Base-by-base conservation (phyloP, 2,113 vertebrate genomes). In the Rhinogobius similis region DNA sequence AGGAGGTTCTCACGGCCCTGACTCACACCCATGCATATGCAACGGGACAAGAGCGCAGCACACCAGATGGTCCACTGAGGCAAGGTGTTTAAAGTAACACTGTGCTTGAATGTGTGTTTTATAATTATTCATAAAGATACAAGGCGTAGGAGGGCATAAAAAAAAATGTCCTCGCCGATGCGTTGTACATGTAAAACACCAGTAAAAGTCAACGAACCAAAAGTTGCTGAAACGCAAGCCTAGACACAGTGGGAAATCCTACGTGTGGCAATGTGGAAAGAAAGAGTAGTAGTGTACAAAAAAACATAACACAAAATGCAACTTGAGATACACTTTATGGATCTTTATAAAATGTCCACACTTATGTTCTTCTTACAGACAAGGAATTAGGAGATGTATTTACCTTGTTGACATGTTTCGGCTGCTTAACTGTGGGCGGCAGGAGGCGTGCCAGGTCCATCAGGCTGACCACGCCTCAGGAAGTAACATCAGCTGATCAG, bases 21-120 rank as follows among this genome's bases (percentile, higher is more conserved):
- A 61, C 58, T 61, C 58, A 61, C 58, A 61, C 29, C 29, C 29
- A 36, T 61, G 29, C 55, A 61, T 61, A 61, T 61, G 58, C 58
- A 61, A 21, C 58, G 18, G 58, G 58, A 36, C 58, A 61, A 61
- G 20, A 36, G 29, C 18, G 10, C 27, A 20, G 16, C 56, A 59
- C 16, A 32, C 29, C 29, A 61, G 58, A 61, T 61, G 58, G 58
- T 61, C 29, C 58, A 61, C 18, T 36, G 58, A 61, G 29, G 16
- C 58, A 36, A 61, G 58, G 58, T 38, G 58, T 61, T 61, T 61
- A 38, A 61, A 61, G 58, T 61, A 61, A 61, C 27, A 61, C 7
- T 36, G 20, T 38, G 29, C 55, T 38, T 61, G 20, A 61, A 61
- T 61, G n/a, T 61, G 55, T 58, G 26, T 58, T 27, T 58, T 58